A percentile compares a stretch with the other conserved stretches of the same genome.
Evolutionary conservation across 2,113 vertebrate species (phyloP).

Genomic region (Odontophorus gujanensis): DNA sequence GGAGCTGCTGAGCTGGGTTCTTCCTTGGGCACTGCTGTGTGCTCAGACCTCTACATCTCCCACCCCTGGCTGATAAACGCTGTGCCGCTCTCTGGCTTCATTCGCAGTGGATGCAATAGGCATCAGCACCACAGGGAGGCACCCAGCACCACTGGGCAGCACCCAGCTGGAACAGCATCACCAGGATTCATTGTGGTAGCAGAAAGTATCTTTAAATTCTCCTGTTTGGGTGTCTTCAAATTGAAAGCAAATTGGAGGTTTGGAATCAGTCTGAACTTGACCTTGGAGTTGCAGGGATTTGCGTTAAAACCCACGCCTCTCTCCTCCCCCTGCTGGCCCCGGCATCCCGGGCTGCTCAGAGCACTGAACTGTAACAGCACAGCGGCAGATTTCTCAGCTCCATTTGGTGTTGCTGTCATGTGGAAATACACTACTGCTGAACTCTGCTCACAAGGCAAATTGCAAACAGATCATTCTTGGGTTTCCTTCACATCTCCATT

Average conservation of each 20-base stretch:
- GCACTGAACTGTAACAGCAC: not conserved
- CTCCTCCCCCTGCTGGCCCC: fast-evolving
- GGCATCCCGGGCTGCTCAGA: not conserved
- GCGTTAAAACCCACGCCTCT: not conserved
- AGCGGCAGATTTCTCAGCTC: not conserved
- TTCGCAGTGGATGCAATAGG: not conserved
- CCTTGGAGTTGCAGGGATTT: not conserved
- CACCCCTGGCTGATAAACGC: fast-evolving
- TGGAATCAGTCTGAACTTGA: not conserved
- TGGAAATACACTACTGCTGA: not conserved
- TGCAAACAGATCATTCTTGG: not conserved
- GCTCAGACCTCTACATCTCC: not conserved
- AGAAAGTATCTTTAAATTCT: not conserved
- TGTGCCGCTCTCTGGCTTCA: fast-evolving
- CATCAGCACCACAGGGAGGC: not conserved
- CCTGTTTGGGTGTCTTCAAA: not conserved
- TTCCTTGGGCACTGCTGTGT: fast-evolving
- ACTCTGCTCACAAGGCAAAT: not conserved
- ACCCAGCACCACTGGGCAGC: not conserved
- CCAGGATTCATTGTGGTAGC: not conserved
- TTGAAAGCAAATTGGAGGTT: not conserved
- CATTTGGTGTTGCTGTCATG: not conserved
- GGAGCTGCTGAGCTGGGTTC: no score
- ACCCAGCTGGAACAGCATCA: not conserved
- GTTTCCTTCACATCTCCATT: not conserved